Percentiles rank a stretch among this genome's conserved stretches.
Conservation (phyloP, 2,113 vertebrate genomes). For the Lethenteron reissneri region DNA sequence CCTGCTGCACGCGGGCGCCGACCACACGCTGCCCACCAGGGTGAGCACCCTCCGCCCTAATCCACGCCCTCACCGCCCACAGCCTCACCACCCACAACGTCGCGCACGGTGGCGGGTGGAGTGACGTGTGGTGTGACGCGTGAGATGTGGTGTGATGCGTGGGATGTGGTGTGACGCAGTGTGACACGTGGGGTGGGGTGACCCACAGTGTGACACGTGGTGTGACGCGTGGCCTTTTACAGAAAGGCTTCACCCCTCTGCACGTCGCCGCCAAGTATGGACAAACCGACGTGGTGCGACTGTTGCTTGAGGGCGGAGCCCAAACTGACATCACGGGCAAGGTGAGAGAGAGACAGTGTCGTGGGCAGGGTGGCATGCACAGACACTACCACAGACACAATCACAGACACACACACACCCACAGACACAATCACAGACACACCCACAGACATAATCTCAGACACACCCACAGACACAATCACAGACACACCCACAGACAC, state of each 20-base stretch:
- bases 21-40: conserved; percentile 76
- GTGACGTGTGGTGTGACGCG: too few relatives aligned
- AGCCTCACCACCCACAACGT: too few relatives aligned
- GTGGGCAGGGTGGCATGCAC: background rate
- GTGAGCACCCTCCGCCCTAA: conserved; percentile 18
- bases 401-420: too few relatives aligned
- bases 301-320: conserved; percentile 58
- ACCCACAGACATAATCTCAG: too few relatives aligned
- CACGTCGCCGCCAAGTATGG: conserved; percentile 87
- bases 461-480: too few relatives aligned
- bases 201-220: too few relatives aligned
- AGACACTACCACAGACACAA: background rate
- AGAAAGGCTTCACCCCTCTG: conserved; percentile 92
- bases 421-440: too few relatives aligned
- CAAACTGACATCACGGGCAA: conserved; percentile 64
- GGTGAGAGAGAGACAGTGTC: conserved; percentile 23
- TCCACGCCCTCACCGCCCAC: too few relatives aligned
- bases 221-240: conserved; percentile 10
- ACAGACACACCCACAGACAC: background rate
- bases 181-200: too few relatives aligned
- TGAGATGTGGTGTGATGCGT: too few relatives aligned
- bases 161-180: too few relatives aligned
- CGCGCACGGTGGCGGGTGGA: too few relatives aligned
- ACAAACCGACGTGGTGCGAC: conserved; percentile 74
- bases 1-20: conserved; percentile 70